phyloP scores from a whole-genome alignment of 2,888 invertebrate genomes.

The Galerucella nymphaeae region DNA sequence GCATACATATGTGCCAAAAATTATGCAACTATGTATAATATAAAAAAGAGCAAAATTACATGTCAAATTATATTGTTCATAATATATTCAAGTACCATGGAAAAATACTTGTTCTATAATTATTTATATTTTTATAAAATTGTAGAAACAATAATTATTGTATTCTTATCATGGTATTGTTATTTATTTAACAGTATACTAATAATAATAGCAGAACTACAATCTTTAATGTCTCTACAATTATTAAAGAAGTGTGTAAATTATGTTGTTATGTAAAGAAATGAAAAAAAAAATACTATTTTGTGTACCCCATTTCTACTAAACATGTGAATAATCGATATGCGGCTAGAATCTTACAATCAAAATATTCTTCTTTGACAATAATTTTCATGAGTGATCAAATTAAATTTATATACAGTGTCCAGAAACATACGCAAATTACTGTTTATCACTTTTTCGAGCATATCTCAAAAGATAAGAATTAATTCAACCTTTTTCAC shows the following conservation, averaged over 20 bases:
- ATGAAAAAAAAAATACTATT: constrained; percentile 25
- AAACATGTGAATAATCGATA: constrained; percentile 7
- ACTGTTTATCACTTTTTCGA: no score
- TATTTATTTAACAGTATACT: no score
- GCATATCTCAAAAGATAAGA: no score
- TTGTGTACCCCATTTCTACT: constrained; percentile 28
- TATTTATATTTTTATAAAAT: constrained; percentile 4
- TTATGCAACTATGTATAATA: not conserved
- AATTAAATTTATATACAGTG: no score
- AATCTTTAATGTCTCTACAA: constrained; percentile 5
- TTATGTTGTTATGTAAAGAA: constrained; percentile 2
- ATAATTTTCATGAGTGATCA: not conserved
- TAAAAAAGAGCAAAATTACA: not conserved
- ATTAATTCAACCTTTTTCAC: no score
- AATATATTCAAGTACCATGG: not conserved
- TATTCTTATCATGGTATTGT: no score
- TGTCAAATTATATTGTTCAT: constrained; percentile 9
- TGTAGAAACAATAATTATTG: not conserved
- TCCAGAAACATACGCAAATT: no score
- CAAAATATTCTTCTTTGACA: not conserved
- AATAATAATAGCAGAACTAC: no score
- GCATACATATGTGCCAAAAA: constrained; percentile 14
- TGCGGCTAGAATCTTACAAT: not conserved
- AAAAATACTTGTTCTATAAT: not conserved
- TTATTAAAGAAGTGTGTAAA: constrained; percentile 6